These are phyloP conservation scores for Apogon hyalosoma DNA, from an alignment of 2,797 vertebrate species.

Conservation along the genomic window DNA sequence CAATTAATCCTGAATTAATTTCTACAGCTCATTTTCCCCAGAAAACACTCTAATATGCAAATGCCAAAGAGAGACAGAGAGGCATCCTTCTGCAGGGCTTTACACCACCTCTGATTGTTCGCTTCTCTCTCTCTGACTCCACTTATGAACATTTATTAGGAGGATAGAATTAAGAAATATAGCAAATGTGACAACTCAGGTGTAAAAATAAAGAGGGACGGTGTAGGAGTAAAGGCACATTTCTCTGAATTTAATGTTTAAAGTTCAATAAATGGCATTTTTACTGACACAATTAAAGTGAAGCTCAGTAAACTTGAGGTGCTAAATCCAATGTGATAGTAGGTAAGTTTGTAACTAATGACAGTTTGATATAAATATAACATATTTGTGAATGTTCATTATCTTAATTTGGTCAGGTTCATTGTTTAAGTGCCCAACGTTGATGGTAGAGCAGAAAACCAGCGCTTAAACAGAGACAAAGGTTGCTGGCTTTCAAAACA, in stretches of 20 bases:
- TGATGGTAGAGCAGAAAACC: constrained; percentile 9
- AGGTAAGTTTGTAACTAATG: background rate
- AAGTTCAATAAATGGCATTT: constrained; percentile 25
- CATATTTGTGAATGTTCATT: too few species aligned
- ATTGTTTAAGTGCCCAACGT: background rate
- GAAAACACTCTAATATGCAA: constrained; percentile 99
- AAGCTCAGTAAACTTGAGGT: constrained; percentile 33
- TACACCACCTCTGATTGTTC: constrained; percentile 89
- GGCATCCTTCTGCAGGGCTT: constrained; percentile 88
- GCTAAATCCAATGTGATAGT: constrained; percentile 16
- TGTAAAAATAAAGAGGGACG: constrained; percentile 7
- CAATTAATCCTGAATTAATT: constrained; percentile 99
- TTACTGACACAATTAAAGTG: constrained; percentile 31
- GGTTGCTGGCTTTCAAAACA: constrained; percentile 77
- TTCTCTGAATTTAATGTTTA: constrained; percentile 15
- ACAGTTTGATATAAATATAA: too few species aligned
- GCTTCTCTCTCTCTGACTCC: constrained; percentile 77
- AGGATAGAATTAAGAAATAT: constrained; percentile 25
- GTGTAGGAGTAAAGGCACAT: constrained; percentile 11
- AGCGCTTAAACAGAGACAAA: constrained; percentile 24
- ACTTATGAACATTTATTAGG: constrained; percentile 53
- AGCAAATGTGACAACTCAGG: constrained; percentile 15
- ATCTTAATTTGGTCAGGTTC: background rate
- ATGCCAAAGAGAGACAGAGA: constrained; percentile 96
- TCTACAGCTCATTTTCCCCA: constrained; percentile 99